A percentile compares a stretch with the other conserved stretches of the same genome.
Evolutionary conservation across 2,113 vertebrate species (phyloP).

Genomic region (Leptocoma aspasia): DNA sequence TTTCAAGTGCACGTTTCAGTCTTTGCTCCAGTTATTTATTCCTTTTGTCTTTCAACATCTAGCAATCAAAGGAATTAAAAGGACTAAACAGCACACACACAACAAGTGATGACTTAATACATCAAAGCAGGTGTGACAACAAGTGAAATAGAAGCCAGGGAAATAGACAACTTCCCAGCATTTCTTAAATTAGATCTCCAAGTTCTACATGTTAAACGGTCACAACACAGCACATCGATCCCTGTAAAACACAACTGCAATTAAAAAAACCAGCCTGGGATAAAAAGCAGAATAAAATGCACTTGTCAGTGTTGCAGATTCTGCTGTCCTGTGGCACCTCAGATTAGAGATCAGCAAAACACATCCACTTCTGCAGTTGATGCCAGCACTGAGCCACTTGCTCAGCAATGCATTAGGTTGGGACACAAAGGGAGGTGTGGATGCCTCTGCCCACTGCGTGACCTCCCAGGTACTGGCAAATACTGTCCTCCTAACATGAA

Average conservation of each 20-base stretch:
- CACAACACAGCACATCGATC: not conserved
- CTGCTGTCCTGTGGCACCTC: not conserved
- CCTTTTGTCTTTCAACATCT: slow-evolving; percentile 48
- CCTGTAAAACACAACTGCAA: not conserved
- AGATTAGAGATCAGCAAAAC: not conserved
- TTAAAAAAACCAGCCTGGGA: not conserved
- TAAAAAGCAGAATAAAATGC: not conserved
- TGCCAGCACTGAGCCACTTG: not conserved
- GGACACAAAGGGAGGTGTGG: not conserved
- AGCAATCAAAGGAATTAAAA: slow-evolving; percentile 58
- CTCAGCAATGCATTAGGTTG: accelerated
- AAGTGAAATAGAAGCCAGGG: slow-evolving; percentile 10
- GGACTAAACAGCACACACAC: slow-evolving; percentile 47
- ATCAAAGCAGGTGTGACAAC: slow-evolving; percentile 16
- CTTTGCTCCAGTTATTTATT: slow-evolving; percentile 25
- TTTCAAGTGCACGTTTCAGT: not conserved
- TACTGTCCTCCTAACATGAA: not conserved
- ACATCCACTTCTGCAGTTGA: not conserved
- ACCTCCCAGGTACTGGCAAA: not conserved
- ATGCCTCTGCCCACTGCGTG: not conserved
- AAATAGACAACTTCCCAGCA: not conserved
- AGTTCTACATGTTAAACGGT: not conserved
- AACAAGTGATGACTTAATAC: slow-evolving; percentile 38
- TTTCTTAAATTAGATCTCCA: not conserved
- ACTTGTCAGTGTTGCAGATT: not conserved